Evolutionary conservation across 2,797 vertebrate genomes (phyloP).

Genomic region (Botia kubotai): DNA sequence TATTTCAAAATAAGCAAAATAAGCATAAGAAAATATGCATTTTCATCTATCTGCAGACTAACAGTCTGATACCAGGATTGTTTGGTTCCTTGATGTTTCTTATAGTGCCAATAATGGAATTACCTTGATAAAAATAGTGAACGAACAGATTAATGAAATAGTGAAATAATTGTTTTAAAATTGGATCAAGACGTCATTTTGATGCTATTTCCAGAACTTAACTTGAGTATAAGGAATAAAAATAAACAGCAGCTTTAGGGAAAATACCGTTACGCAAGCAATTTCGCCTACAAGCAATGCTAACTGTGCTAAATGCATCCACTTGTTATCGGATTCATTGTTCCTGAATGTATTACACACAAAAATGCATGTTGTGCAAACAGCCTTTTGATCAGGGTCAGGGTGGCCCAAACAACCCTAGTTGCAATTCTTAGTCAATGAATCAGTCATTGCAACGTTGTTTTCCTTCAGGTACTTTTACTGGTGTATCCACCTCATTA

Average conservation of each 20-base stretch:
- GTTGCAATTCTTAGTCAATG: too few species aligned
- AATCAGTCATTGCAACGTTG: not conserved
- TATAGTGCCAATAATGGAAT: not conserved
- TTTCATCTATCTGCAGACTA: not conserved
- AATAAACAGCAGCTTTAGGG: not conserved
- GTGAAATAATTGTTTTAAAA: not conserved
- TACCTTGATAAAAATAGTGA: not conserved
- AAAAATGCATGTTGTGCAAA: too few species aligned
- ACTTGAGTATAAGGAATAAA: not conserved
- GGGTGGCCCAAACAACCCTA: not conserved
- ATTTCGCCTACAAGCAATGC: not conserved
- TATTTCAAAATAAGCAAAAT: not conserved
- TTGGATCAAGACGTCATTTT: not conserved
- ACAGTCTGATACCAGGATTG: not conserved
- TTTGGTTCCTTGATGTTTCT: not conserved
- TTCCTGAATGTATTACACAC: too few species aligned
- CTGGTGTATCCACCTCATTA: not conserved
- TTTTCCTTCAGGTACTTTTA: not conserved
- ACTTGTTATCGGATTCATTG: constrained; percentile 6
- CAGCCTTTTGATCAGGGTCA: not conserved
- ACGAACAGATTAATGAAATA: not conserved
- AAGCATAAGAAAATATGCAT: too few species aligned
- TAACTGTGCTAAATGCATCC: not conserved
- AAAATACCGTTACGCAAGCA: not conserved
- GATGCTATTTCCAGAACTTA: not conserved